Percentiles rank a stretch among this genome's conserved stretches.
phyloP scores from a whole-genome alignment of 2,888 invertebrate genomes.

The Parnassius smintheus region DNA sequence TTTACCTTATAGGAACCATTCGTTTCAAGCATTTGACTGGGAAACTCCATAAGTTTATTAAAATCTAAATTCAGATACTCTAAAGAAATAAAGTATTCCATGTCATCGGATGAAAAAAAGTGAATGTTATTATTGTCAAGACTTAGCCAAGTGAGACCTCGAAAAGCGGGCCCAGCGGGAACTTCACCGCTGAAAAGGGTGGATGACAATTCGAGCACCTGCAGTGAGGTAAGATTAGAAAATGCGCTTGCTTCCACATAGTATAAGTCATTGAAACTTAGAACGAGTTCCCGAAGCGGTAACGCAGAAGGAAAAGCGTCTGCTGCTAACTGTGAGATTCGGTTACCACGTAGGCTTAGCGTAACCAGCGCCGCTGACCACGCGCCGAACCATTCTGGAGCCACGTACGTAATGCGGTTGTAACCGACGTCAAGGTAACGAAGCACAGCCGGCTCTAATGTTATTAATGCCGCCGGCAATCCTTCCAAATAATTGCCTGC shows the following conservation, averaged over 20 bases:
- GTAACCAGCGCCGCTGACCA: constrained; percentile 89
- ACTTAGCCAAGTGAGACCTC: constrained; percentile 87
- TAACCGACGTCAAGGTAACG: constrained; percentile 89
- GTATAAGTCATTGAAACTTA: constrained; percentile 92
- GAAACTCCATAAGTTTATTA: constrained; percentile 87
- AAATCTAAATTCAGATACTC: constrained; percentile 92
- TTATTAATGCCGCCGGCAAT: constrained; percentile 84
- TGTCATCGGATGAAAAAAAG: constrained; percentile 79
- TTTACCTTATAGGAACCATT: constrained; percentile 83
- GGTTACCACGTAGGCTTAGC: constrained; percentile 88
- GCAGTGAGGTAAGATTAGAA: constrained; percentile 84
- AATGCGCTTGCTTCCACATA: constrained; percentile 87
- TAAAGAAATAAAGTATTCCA: constrained; percentile 83
- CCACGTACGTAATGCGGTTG: constrained; percentile 86
- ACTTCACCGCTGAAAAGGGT: constrained; percentile 87
- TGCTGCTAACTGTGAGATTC: constrained; percentile 83
- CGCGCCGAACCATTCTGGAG: constrained; percentile 83
- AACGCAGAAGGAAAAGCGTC: constrained; percentile 85
- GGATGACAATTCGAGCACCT: constrained; percentile 90
- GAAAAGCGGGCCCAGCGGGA: constrained; percentile 83
- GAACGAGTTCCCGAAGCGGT: constrained; percentile 88
- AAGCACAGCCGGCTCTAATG: constrained; percentile 81
- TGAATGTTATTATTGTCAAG: constrained; percentile 91
- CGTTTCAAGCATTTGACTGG: constrained; percentile 63
- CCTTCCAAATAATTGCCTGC: constrained; percentile 86